A percentile compares a stretch with the other conserved stretches of the same genome.
These are phyloP conservation scores for Cromileptes altivelis DNA, from an alignment of 2,113 vertebrate species.

Conservation along the genomic window DNA sequence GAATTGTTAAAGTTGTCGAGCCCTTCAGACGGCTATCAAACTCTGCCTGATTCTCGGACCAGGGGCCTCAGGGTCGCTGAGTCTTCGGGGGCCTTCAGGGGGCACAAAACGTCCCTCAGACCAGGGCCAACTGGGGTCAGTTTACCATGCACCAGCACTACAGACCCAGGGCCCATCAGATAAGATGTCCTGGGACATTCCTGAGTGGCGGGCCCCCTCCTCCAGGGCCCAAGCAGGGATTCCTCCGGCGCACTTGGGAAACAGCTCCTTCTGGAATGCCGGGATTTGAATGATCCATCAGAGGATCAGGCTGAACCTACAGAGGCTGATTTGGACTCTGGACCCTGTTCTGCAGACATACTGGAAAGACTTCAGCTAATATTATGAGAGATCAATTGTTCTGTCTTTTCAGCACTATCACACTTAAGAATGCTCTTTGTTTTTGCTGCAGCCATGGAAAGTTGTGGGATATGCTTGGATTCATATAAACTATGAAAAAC, in stretches of 20 bases:
- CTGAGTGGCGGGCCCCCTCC: constrained; percentile 59
- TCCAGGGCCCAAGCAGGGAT: constrained; percentile 47
- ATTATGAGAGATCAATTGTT: constrained; percentile 48
- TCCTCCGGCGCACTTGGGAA: constrained; percentile 45
- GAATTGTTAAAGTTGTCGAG: constrained; percentile 17
- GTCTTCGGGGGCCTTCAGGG: constrained; percentile 21
- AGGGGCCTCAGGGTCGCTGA: constrained; percentile 10
- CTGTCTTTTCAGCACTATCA: constrained; percentile 22
- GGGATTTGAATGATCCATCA: constrained; percentile 62
- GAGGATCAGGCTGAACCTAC: constrained; percentile 56
- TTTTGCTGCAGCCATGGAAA: neutral
- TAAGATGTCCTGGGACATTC: constrained; percentile 77
- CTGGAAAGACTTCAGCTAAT: constrained; percentile 23
- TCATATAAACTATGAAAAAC: constrained; percentile 1
- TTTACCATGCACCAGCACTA: constrained; percentile 42
- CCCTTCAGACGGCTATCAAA: constrained; percentile 19
- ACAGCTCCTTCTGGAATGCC: constrained; percentile 64
- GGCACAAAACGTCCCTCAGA: constrained; percentile 43
- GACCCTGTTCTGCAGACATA: constrained; percentile 7
- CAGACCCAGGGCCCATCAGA: constrained; percentile 72
- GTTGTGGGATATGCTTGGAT: neutral
- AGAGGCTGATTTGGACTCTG: constrained; percentile 19
- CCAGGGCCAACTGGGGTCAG: constrained; percentile 46
- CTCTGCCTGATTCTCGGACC: constrained; percentile 16
- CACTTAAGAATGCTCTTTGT: too few species aligned